These are phyloP conservation scores for human DNA, from an alignment of 2,113 vertebrate species.

Conservation along the genomic window DNA sequence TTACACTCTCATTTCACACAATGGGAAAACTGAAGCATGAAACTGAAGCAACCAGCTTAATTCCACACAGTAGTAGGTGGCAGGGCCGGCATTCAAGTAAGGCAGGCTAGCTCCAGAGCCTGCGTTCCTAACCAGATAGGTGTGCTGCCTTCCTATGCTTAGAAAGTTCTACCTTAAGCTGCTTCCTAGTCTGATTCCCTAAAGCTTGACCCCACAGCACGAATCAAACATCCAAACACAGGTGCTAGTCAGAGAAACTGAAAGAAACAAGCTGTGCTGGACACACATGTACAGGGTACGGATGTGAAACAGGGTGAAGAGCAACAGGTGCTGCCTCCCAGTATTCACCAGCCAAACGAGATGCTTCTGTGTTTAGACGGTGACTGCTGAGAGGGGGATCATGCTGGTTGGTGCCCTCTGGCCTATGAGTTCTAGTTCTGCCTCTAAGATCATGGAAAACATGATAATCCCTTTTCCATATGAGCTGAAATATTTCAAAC, in stretches of 20 bases:
- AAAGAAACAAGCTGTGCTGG: neutral
- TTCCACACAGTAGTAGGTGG: neutral
- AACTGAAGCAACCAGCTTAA: conserved; percentile 12
- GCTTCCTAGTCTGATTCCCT: neutral
- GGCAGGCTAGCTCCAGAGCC: neutral
- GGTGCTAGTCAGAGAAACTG: neutral
- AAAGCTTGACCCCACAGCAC: neutral
- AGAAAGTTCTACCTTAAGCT: neutral
- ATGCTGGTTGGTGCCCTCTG: neutral
- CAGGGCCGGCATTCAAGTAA: neutral
- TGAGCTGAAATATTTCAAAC: neutral
- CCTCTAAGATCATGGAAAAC: neutral
- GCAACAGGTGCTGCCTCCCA: neutral
- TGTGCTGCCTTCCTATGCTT: neutral
- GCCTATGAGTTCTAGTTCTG: neutral
- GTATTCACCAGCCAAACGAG: neutral
- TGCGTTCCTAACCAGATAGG: neutral
- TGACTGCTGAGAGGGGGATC: too few relatives aligned
- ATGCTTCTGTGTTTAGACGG: neutral
- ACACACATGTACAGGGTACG: too few relatives aligned
- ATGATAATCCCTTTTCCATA: neutral
- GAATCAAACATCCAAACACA: neutral
- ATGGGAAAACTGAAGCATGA: conserved; percentile 27
- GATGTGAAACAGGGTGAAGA: neutral
- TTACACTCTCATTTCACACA: conserved; percentile 48